Conservation (phyloP, 2,888 invertebrate species). For the Caenorhabditis japonica region DNA sequence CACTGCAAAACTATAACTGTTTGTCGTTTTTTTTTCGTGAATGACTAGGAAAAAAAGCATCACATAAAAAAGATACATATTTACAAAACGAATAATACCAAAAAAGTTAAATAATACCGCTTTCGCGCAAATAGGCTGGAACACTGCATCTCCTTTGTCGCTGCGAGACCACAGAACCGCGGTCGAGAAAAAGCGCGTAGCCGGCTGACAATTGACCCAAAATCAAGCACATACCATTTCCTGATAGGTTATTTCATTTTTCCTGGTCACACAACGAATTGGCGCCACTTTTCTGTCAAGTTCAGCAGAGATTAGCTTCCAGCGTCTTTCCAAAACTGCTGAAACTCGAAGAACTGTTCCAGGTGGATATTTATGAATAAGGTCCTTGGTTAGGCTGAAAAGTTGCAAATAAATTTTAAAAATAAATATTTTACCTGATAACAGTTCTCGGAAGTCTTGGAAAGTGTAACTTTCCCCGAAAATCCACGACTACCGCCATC, state of each 20-base stretch:
- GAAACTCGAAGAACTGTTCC: slow-evolving; percentile 1
- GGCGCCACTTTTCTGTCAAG: neutral
- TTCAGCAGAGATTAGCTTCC: neutral
- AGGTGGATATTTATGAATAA: neutral
- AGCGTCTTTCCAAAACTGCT: neutral
- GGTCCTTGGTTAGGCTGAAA: neutral
- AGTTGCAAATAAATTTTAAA: too few species aligned
- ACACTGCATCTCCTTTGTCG: too few species aligned
- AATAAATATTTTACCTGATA: slow-evolving; percentile 3
- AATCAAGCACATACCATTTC: slow-evolving; percentile 2
- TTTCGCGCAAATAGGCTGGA: too few species aligned
- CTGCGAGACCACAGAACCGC: too few species aligned
- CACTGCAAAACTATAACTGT: too few species aligned
- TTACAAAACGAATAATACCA: too few species aligned
- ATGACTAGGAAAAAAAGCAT: too few species aligned
- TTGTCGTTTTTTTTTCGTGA: too few species aligned
- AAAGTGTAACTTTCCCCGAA: neutral
- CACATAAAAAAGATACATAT: too few species aligned
- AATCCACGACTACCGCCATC: slow-evolving; percentile 10
- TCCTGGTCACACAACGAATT: neutral
- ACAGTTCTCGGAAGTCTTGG: slow-evolving; percentile 8
- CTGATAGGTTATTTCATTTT: neutral
- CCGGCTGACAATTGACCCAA: too few species aligned
- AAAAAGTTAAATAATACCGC: too few species aligned
- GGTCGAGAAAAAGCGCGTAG: too few species aligned